Evolutionary conservation across 1,140 invertebrate species (phyloP), one percentile per base, ranked within the genome.

Genomic region (Drosophila busckii): DNA sequence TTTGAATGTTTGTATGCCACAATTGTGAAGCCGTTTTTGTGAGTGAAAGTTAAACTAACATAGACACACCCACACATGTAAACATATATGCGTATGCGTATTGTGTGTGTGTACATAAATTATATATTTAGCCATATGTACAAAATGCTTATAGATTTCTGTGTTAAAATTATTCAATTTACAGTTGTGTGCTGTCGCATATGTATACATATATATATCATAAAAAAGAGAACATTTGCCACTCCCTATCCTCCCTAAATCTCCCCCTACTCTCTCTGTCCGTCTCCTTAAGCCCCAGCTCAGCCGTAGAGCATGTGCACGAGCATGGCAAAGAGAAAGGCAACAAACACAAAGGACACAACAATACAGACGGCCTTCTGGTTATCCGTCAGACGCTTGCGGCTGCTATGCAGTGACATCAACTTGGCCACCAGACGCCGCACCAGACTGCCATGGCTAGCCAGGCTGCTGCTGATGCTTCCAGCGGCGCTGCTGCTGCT

Each of bases 331-430:
- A 75, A 82, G 49, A 85, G 37, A 28, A 87, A 83, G 23, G 85
- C 83, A 40, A 84, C 64, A 34, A 87, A 80, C 29, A 87, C 58
- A 44, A 87, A 87, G 28, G 76, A 87, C 35, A 87, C 68, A 68
- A 87, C 82, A 42, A 84, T 69, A 40, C 76, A 78, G 16, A 87
- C 83, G 10, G 85, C 85, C 58, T 87, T 85, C 45, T 87, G 73
- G 26, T 87, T 83, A 55, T 87, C 85, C 29, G 61, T 70, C 20
- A 86, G 68, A 4, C 83, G 78, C 61, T 82, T 86, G 7, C 83
- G 68, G 34, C 85, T 87, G 34, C 50, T 66, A 48, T 86, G 87
- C 4, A 87, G 35, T 13, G 83, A 44, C 4, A 62, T 78, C 3
- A 87, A 48, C 29, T 70, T 69, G 50, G 56, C 32, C 3, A 80